Percentiles rank a stretch among this genome's conserved stretches.
phyloP scores from a whole-genome alignment of 2,888 invertebrate genomes.

The Mythimna lalbum region DNA sequence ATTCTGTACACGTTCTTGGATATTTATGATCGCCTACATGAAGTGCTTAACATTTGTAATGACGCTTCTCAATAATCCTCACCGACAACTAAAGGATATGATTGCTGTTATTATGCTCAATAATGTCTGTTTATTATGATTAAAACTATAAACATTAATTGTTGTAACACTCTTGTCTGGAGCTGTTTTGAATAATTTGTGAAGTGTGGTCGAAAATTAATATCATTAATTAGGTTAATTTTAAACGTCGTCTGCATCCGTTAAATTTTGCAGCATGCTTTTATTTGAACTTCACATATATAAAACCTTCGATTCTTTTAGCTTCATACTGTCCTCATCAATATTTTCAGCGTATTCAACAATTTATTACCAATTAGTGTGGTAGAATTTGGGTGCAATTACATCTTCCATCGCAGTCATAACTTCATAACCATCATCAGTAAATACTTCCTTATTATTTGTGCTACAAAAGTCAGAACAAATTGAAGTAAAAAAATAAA shows the following conservation, averaged over 20 bases:
- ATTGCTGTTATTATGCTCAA: conserved; percentile 51
- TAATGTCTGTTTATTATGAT: conserved; percentile 55
- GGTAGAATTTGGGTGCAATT: conserved; percentile 9
- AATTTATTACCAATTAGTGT: conserved; percentile 4
- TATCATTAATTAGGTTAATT: conserved; percentile 10
- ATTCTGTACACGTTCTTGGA: conserved; percentile 40
- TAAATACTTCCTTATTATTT: conserved; percentile 58
- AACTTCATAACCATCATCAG: conserved; percentile 28
- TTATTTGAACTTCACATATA: background rate
- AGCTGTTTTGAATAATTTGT: conserved; percentile 25
- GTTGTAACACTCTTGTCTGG: conserved; percentile 28
- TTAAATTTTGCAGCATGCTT: background rate
- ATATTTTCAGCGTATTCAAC: background rate
- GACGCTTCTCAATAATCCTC: conserved; percentile 48
- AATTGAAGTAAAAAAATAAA: conserved; percentile 55
- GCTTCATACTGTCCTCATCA: background rate
- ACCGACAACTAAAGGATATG: conserved; percentile 44
- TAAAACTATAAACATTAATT: conserved; percentile 55
- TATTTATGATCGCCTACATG: conserved; percentile 38
- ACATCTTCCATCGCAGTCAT: conserved; percentile 15
- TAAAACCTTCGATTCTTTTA: background rate
- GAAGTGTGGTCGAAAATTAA: conserved; percentile 22
- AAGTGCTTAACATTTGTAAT: conserved; percentile 34
- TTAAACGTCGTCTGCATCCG: background rate
- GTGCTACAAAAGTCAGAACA: conserved; percentile 45